Conservation (phyloP, 2,888 invertebrate species). For the Drosophila monieri region DNA sequence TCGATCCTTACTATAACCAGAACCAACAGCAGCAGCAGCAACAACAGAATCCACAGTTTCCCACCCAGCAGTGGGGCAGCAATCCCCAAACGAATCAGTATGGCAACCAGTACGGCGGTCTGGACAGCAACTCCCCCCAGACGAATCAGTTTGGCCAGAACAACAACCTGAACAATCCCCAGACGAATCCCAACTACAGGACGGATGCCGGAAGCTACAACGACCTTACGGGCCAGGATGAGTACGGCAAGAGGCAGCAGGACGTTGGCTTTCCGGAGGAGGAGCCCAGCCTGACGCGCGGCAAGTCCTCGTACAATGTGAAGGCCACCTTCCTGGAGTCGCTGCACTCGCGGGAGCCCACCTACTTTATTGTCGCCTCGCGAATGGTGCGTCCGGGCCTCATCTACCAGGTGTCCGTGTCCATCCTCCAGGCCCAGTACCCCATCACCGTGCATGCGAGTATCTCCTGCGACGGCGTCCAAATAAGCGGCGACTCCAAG, state of each 20-base stretch:
- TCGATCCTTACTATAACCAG: constrained; percentile 59
- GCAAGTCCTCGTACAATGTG: constrained; percentile 77
- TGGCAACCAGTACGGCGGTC: constrained; percentile 24
- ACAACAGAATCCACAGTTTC: constrained; percentile 26
- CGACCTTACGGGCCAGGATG: constrained; percentile 67
- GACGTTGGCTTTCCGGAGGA: constrained; percentile 44
- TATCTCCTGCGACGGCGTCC: constrained; percentile 94
- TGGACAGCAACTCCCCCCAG: constrained; percentile 2
- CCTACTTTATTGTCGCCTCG: constrained; percentile 96
- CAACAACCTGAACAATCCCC: constrained; percentile 35
- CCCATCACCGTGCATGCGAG: constrained; percentile 94
- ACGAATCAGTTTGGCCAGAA: constrained; percentile 29
- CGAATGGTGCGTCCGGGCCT: constrained; percentile 95
- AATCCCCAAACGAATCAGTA: constrained; percentile 29
- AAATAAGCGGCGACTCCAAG: constrained; percentile 92
- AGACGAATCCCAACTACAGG: constrained; percentile 53
- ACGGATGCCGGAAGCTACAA: constrained; percentile 61
- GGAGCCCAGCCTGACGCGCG: constrained; percentile 70
- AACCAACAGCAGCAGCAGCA: constrained; percentile 46
- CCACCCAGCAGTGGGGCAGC: constrained; percentile 36
- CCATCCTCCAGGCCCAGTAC: constrained; percentile 90
- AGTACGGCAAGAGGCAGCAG: constrained; percentile 60
- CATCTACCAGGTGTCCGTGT: constrained; percentile 94
- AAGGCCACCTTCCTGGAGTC: constrained; percentile 79
- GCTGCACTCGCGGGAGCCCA: constrained; percentile 83